Conservation (phyloP, 2,797 vertebrate species). For the Typhlichthys subterraneus region DNA sequence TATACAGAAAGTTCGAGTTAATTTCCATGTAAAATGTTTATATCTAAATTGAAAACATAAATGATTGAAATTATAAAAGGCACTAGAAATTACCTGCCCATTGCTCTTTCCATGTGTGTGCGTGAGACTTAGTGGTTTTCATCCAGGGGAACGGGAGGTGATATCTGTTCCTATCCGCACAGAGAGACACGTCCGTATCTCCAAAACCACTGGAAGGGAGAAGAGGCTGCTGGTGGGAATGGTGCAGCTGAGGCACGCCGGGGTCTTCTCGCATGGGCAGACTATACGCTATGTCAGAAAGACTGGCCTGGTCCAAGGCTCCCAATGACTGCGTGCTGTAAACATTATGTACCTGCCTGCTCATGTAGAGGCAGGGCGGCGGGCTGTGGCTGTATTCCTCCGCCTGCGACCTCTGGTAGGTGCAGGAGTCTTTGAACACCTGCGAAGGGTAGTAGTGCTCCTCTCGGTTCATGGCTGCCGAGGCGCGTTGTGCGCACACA, state of each 20-base stretch:
- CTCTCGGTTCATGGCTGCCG: conserved; percentile 89
- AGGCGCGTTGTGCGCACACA: conserved; percentile 48
- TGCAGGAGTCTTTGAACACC: conserved; percentile 93
- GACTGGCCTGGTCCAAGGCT: conserved; percentile 83
- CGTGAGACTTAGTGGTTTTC: conserved; percentile 96
- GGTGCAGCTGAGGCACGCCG: conserved; percentile 82
- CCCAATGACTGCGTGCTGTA: conserved; percentile 81
- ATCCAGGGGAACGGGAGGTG: conserved; percentile 97
- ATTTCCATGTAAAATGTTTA: not conserved
- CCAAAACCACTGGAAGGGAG: conserved; percentile 78
- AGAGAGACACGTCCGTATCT: conserved; percentile 75
- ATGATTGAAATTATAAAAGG: not conserved
- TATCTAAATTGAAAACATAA: not conserved
- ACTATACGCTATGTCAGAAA: conserved; percentile 86
- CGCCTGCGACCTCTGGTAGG: conserved; percentile 84
- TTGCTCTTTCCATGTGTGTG: conserved; percentile 91
- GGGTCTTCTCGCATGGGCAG: conserved; percentile 87
- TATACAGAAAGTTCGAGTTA: not conserved
- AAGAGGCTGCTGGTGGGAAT: conserved; percentile 77
- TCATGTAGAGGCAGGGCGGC: conserved; percentile 94
- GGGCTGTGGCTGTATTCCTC: conserved; percentile 88
- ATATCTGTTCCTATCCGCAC: conserved; percentile 80
- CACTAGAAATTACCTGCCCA: conserved; percentile 87
- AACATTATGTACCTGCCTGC: conserved; percentile 84
- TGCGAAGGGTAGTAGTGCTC: conserved; percentile 88